Evolutionary conservation across 1,140 invertebrate species (phyloP), one percentile per base, ranked within the genome.

Genomic region (Drosophila equinoxialis): DNA sequence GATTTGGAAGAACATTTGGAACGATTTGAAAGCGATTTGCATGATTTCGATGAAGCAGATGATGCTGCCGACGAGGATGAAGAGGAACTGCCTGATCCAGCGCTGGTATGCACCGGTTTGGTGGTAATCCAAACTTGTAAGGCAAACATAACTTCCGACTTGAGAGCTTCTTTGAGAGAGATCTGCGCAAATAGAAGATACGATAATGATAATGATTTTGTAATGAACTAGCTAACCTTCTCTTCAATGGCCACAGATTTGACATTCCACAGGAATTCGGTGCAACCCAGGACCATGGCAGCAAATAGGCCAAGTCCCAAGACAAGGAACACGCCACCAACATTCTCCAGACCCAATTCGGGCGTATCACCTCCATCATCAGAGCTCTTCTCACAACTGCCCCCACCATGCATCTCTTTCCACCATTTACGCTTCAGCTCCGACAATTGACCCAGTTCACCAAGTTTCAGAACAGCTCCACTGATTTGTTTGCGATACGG

Each of bases 401-500:
- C 91, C 0, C 91, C 92, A 17, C 91, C 92, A 39, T 91, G 76
- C 60, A 94, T 94, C 60, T 95, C 93, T 84, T 95, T 94, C 97
- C 97, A 98, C 97, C 96, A 98, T 91, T 96, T 96, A 5, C 94
- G 93, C 84, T 97, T 97, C n/a, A 98, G 89, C 14, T 94, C 92
- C 26, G 94, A 92, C 2, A 98, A 85, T n/a, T 92, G 93, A 11
- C 96, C 97, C 57, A 94, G 94, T 92, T 98, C 97, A 84, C 97
- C 96, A 7, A 98, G 92, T 81, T 94, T 94, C 1, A 98, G 81
- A 1, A 98, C 95, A 3, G 96, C 94, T 33, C 93, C 93, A 75
- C 94, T 96, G 20, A 96, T 95, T n/a, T 93, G 89, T 0, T 94
- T 95, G 42, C 95, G 92, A 81, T 96, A 96, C 0, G 94, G 94